Evolutionary conservation across 2,113 vertebrate species (phyloP), one percentile per base, ranked within the genome.

Genomic region (Mormyrus iriodes): DNA sequence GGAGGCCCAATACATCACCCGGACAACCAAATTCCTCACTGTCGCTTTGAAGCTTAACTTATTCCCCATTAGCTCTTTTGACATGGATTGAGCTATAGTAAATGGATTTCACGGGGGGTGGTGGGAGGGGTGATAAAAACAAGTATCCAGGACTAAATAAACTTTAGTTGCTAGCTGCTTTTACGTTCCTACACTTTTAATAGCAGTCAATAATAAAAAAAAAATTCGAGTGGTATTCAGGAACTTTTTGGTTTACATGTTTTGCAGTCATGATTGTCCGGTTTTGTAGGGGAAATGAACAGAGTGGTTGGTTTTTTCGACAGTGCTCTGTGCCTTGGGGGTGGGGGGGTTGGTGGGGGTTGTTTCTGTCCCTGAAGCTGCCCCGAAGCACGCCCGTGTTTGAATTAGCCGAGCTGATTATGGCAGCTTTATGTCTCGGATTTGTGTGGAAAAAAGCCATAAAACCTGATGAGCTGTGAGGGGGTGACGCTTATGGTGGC

Each of bases 1-100:
- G 91, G 93, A 91, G 91, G 90, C 91, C 88, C 94, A 93, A 95
- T 95, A 92, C 92, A 89, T 95, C 93, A 94, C 94, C 92, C 86
- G 86, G 69, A 92, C 51, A 90, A 91, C 21, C 52, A 55, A 93
- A 86, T 91, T 87, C 90, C 91, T 90, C 27, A 31, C 88, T 90
- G 91, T 15, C 89, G 91, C 83, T 89, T 90, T 89, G 88, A 92
- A 89, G 88, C 91, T 90, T 91, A 91, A 89, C 91, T 91, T 92
- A 44, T 88, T 58, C 35, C 52, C 79, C 21, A 24, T 92, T 90
- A 88, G 89, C 93, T n/a, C 10, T 95, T 95, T 91, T 82, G 83
- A 93, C 93, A 94, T 95, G 93, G 86, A 94, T 93, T 94, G 93
- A 82, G 89, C 90, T 85, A 92, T 90, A 88, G 79, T 90, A 89